A percentile compares a stretch with the other conserved stretches of the same genome.
phyloP scores from a whole-genome alignment of 2,113 vertebrate genomes.

The Turnix velox region DNA sequence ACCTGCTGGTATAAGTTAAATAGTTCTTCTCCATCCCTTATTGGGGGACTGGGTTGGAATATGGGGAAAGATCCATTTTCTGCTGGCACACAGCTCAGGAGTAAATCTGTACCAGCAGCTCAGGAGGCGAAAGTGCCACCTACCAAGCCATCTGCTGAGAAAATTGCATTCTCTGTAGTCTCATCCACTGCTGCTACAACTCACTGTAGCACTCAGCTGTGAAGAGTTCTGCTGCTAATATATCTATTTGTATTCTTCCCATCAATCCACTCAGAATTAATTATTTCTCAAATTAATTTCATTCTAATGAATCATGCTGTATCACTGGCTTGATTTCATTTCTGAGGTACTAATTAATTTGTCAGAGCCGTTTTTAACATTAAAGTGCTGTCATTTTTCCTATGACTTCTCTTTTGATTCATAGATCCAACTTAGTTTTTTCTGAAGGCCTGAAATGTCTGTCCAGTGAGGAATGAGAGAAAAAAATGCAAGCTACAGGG shows the following conservation, averaged over 20 bases:
- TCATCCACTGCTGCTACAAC: constrained; percentile 11
- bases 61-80: not conserved
- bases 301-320: constrained; percentile 23
- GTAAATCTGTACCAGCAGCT: not conserved
- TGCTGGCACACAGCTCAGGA: not conserved
- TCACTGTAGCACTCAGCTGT: not conserved
- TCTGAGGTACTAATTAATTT: constrained; percentile 29
- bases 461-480: not conserved
- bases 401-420: constrained; percentile 32
- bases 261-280: not conserved
- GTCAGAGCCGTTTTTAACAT: constrained; percentile 5
- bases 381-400: constrained; percentile 2
- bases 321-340: not conserved
- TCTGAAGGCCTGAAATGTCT: not conserved
- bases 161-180: not conserved
- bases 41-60: not conserved
- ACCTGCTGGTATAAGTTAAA: not conserved
- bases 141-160: constrained; percentile 59
- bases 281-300: constrained; percentile 39
- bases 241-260: constrained; percentile 24
- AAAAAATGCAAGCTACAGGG: not conserved
- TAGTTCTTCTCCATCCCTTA: not conserved
- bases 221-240: not conserved
- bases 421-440: not conserved
- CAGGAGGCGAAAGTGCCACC: constrained; percentile 43